Evolutionary conservation across 2,113 vertebrate genomes (phyloP).

Genomic region (Donacobius atricapilla): DNA sequence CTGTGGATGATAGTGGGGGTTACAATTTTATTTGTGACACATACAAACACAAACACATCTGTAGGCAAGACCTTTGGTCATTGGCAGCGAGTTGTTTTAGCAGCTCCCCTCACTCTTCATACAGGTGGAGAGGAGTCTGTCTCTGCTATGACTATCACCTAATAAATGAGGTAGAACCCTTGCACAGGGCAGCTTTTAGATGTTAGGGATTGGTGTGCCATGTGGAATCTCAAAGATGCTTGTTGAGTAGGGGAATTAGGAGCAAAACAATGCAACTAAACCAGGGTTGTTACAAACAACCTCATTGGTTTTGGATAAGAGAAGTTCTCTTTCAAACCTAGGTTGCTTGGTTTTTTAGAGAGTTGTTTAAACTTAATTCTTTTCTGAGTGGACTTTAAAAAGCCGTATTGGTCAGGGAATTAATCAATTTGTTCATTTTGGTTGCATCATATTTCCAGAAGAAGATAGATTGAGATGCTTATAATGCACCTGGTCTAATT

Average conservation of each 20-base stretch:
- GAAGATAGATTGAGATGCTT: not conserved
- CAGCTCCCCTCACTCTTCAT: not conserved
- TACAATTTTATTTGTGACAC: not conserved
- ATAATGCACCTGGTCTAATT: not conserved
- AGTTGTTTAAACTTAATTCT: not conserved
- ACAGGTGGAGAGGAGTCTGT: not conserved
- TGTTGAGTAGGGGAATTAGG: not conserved
- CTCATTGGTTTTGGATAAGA: not conserved
- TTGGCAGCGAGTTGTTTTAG: fast-evolving
- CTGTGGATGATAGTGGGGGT: not conserved
- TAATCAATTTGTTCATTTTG: not conserved
- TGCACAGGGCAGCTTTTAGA: not conserved
- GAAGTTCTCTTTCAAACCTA: not conserved
- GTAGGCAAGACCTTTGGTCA: not conserved
- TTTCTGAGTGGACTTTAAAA: not conserved
- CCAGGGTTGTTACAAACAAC: not conserved
- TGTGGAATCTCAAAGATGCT: not conserved
- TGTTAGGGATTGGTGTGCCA: not conserved
- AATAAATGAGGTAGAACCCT: not conserved
- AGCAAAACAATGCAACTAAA: not conserved
- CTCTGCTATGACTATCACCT: not conserved
- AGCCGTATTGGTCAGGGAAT: not conserved
- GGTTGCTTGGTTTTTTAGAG: not conserved
- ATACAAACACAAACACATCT: not conserved
- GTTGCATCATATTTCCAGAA: not conserved